Base-by-base conservation (phyloP, 2,888 invertebrate species). In the Diaperis boleti region DNA sequence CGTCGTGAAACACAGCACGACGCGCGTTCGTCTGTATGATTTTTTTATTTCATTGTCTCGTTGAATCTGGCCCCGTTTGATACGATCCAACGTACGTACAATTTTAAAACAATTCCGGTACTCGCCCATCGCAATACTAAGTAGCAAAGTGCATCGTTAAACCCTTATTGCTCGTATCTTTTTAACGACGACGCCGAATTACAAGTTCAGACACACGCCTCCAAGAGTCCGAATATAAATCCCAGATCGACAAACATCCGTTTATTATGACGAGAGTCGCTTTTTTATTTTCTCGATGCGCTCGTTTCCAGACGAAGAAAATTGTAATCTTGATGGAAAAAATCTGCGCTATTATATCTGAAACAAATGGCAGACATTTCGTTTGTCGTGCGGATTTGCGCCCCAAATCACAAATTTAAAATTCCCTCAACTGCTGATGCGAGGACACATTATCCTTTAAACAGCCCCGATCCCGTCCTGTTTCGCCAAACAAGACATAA, bases 1-100 rank as follows among this genome's bases (percentile, higher is more conserved):
- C 42, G 37, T 56, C 45, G 44, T 56, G 45, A 56, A 56, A 56
- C 56, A 56, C 44, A 45, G 45, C 56, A 45, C 56, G 56, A 56
- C 33, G 45, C 56, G 56, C 56, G 56, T 56, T 56, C 56, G 45
- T 15, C 56, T 45, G 20, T 44, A 56, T 56, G 56, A 56, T 56
- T 56, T 44, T 56, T 56, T 56, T 56, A 56, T 56, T 44, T 44
- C 45, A 33, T 56, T 55, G 33, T 55, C 41, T 22, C 18, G 33
- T 42, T 45, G 44, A 37, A 42, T 55, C 35, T 37, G 20, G 29
- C 49, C 5, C 29, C 29, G 6, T 50, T 20, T 13, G 35, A 17
- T 22, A 33, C 17, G 41, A 50, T 18, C 49, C 49, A 22, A 14
- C 33, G 39, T 14, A 37, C 26, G 14, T 52, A 50, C 49, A 17